phyloP scores from a whole-genome alignment of 2,888 invertebrate genomes.

The Rhodophaea formosa region DNA sequence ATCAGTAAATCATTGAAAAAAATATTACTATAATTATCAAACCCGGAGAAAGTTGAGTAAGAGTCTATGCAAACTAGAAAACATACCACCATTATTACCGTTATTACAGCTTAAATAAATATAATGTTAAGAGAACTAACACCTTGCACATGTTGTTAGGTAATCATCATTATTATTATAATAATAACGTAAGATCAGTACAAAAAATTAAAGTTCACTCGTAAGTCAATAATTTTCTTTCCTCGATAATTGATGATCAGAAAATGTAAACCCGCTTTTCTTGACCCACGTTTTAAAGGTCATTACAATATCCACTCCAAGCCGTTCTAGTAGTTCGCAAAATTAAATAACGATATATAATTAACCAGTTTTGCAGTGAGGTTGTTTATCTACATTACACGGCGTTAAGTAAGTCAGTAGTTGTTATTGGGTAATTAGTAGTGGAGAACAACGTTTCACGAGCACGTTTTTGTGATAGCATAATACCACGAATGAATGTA shows the following conservation, averaged over 20 bases:
- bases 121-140: too few species aligned
- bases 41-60: too few species aligned
- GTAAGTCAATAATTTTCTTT: too few species aligned
- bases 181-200: too few species aligned
- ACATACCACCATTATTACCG: too few species aligned
- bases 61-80: too few species aligned
- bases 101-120: too few species aligned
- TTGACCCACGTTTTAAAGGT: not conserved
- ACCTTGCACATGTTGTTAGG: too few species aligned
- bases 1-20: not conserved
- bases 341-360: constrained; percentile 6
- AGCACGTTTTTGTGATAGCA: constrained; percentile 22
- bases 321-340: not conserved
- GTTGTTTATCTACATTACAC: constrained; percentile 19
- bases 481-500: constrained; percentile 16
- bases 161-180: too few species aligned
- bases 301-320: not conserved
- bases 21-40: not conserved
- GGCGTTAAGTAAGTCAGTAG: constrained; percentile 20
- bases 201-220: too few species aligned
- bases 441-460: constrained; percentile 12
- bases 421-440: constrained; percentile 25
- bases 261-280: not conserved
- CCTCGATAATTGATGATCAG: too few species aligned
- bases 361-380: constrained; percentile 11